A percentile compares a stretch with the other conserved stretches of the same genome.
phyloP scores from a whole-genome alignment of 2,888 invertebrate genomes.

The Orthosia gracilis region DNA sequence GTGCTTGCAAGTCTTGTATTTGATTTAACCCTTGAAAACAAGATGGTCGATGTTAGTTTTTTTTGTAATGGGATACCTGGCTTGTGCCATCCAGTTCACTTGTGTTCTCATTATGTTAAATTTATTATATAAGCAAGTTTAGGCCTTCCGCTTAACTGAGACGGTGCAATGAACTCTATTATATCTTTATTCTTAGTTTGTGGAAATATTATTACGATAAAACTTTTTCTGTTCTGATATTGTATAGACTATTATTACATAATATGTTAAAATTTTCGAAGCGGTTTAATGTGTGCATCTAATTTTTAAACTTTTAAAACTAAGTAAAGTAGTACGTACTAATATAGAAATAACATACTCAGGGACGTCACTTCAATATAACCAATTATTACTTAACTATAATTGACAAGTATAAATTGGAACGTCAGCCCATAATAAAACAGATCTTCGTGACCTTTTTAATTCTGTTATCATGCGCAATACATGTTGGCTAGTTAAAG shows the following conservation, averaged over 20 bases:
- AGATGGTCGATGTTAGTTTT: neutral
- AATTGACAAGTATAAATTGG: neutral
- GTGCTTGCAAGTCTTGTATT: neutral
- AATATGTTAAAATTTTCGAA: conserved; percentile 29
- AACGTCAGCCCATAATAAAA: neutral
- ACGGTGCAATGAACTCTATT: neutral
- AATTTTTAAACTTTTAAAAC: no score
- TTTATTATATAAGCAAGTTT: conserved; percentile 3
- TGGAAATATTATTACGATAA: conserved; percentile 23
- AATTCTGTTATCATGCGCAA: neutral
- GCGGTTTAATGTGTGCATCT: conserved; percentile 64
- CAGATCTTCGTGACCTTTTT: neutral
- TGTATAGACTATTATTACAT: conserved; percentile 1
- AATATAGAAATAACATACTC: conserved; percentile 17
- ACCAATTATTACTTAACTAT: conserved; percentile 1
- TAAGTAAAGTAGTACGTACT: conserved; percentile 46
- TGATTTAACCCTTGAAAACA: conserved; percentile 13
- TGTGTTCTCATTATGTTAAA: neutral
- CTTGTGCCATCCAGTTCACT: neutral
- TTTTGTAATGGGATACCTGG: neutral
- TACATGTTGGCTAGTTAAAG: neutral
- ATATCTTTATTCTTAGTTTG: conserved; percentile 3
- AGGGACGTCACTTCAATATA: conserved; percentile 17
- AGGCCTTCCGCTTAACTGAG: neutral
- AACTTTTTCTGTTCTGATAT: conserved; percentile 43